phyloP scores from a whole-genome alignment of 2,113 vertebrate species.

The Cairina moschata region DNA sequence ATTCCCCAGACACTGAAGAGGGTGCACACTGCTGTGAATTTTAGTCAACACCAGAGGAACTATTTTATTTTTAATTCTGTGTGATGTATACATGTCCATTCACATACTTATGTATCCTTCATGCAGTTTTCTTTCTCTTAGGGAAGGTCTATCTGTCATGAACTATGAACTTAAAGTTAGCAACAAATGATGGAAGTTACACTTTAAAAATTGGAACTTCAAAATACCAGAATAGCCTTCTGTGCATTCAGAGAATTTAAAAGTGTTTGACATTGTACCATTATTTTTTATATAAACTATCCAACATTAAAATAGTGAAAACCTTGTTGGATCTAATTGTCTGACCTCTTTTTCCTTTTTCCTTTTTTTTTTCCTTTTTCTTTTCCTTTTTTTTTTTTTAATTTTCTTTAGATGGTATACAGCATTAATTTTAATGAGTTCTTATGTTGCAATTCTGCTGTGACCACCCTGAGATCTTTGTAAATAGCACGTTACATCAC shows the following conservation, averaged over 20 bases:
- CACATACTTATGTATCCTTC: not conserved
- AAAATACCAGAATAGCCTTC: not conserved
- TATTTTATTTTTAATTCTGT: not conserved
- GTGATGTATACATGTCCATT: not conserved
- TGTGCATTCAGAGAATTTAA: not conserved
- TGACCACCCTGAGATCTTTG: not conserved
- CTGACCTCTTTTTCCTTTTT: not conserved
- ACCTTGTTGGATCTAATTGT: conserved; percentile 5
- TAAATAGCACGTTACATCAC: conserved; percentile 9
- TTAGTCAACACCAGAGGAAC: not conserved
- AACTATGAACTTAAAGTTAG: not conserved
- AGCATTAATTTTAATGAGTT: conserved; percentile 48
- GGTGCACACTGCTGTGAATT: not conserved
- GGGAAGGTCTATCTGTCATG: not conserved
- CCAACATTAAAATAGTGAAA: not conserved
- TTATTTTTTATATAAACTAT: conserved; percentile 33
- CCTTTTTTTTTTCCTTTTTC: rapidly evolving
- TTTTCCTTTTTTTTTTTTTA: not conserved
- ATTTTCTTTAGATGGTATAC: not conserved
- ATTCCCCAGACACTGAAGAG: not conserved
- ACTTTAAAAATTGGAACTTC: not conserved
- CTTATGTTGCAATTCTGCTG: not conserved
- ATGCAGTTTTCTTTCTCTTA: not conserved
- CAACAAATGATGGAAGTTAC: not conserved
- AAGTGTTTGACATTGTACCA: not conserved